phyloP scores from a whole-genome alignment of 2,113 vertebrate genomes.

The Prinia subflava region DNA sequence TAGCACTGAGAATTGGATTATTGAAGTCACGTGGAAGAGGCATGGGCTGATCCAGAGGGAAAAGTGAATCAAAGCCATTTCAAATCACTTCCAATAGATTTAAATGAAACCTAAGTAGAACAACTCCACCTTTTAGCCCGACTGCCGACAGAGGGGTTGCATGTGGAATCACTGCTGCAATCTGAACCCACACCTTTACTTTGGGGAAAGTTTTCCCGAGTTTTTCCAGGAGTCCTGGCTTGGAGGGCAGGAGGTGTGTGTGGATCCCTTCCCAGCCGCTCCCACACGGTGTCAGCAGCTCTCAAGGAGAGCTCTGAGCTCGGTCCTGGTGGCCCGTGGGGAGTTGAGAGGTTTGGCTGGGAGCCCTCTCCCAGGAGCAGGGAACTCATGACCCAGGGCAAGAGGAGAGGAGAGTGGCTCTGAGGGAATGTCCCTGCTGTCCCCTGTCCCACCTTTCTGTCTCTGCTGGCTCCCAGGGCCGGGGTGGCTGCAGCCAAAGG shows the following conservation, averaged over 20 bases:
- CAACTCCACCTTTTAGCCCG: not conserved
- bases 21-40: not conserved
- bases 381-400: not conserved
- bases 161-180: fast-evolving
- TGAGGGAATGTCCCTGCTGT: not conserved
- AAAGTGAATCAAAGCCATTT: not conserved
- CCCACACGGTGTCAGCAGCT: slow-evolving; percentile 57
- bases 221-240: fast-evolving
- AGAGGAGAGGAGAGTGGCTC: not conserved
- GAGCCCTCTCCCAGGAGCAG: not conserved
- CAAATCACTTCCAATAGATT: not conserved
- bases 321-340: fast-evolving
- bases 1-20: not conserved
- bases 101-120: not conserved
- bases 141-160: not conserved
- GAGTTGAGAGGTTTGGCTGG: not conserved
- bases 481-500: fast-evolving
- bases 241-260: not conserved
- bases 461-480: not conserved
- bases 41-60: not conserved
- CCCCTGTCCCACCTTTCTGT: not conserved
- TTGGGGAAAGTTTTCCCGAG: fast-evolving
- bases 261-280: not conserved
- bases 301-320: not conserved
- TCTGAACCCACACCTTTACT: not conserved